Evolutionary conservation across 2,888 invertebrate genomes (phyloP).

Genomic region (Andrena flavipes): DNA sequence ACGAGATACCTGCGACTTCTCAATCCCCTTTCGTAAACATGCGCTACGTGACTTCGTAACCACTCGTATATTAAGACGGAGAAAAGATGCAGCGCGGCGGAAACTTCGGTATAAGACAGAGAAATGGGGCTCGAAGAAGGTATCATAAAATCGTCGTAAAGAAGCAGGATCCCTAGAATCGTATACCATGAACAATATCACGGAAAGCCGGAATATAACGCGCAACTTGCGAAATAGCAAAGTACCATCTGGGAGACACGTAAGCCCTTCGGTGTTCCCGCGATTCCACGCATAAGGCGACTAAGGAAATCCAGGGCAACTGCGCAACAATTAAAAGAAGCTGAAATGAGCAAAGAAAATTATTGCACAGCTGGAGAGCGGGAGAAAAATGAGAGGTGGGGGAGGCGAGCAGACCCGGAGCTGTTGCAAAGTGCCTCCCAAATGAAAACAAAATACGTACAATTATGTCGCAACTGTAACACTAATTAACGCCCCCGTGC

Average conservation of each 20-base stretch:
- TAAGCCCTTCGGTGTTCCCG: not conserved
- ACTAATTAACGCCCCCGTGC: conserved; percentile 20
- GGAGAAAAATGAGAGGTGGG: conserved; percentile 16
- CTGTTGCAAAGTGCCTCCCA: conserved; percentile 9
- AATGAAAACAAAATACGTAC: conserved; percentile 29
- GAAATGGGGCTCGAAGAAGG: not conserved
- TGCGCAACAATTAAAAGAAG: conserved; percentile 23
- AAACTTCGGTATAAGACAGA: not conserved
- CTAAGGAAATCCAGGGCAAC: not conserved
- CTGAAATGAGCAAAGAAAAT: not conserved
- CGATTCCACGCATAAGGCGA: not conserved
- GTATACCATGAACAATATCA: not conserved
- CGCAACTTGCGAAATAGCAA: too few species aligned
- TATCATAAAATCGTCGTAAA: not conserved
- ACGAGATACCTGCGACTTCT: not conserved
- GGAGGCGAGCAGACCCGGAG: not conserved
- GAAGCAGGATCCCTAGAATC: not conserved
- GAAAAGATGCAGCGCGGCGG: conserved; percentile 13
- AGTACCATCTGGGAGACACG: too few species aligned
- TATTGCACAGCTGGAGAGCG: conserved; percentile 5
- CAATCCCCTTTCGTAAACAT: conserved; percentile 15
- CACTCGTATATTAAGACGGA: conserved; percentile 31
- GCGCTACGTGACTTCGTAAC: conserved; percentile 18
- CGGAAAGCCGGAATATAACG: too few species aligned
- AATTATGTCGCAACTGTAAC: conserved; percentile 26